phyloP scores from a whole-genome alignment of 1,140 invertebrate species.

The Caenorhabditis elegans region DNA sequence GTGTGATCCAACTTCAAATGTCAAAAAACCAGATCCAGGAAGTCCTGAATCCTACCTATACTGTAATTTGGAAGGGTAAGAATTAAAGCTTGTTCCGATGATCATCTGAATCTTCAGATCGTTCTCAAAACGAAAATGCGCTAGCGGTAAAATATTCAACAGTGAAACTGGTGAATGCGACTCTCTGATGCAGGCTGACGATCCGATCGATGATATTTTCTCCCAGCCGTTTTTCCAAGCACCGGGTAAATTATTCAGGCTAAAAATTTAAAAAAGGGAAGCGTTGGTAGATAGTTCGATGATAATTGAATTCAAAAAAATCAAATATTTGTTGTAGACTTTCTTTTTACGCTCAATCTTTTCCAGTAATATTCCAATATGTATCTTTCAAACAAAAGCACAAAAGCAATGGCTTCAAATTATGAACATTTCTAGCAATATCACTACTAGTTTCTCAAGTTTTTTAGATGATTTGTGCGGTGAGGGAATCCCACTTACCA shows the following conservation, averaged over 20 bases:
- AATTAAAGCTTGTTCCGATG: background rate
- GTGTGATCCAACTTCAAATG: slow-evolving; percentile 47
- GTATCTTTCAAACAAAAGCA: too few relatives aligned
- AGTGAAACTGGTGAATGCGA: slow-evolving; percentile 55
- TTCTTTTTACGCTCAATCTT: too few relatives aligned
- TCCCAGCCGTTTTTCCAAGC: slow-evolving; percentile 62
- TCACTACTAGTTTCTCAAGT: too few relatives aligned
- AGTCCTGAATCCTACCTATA: slow-evolving; percentile 49
- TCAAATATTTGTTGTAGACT: too few relatives aligned
- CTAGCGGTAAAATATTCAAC: slow-evolving; percentile 60
- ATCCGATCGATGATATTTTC: slow-evolving; percentile 48
- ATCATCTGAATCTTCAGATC: slow-evolving; percentile 31
- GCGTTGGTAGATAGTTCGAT: too few relatives aligned
- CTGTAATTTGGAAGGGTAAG: slow-evolving; percentile 53
- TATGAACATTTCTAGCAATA: too few relatives aligned
- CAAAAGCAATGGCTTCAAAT: too few relatives aligned
- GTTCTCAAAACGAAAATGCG: slow-evolving; percentile 53
- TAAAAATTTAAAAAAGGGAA: background rate
- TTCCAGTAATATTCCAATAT: too few relatives aligned
- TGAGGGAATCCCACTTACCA: slow-evolving; percentile 63
- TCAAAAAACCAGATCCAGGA: slow-evolving; percentile 49
- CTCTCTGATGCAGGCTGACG: slow-evolving; percentile 11
- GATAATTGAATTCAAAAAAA: too few relatives aligned
- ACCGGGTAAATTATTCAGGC: slow-evolving; percentile 50
- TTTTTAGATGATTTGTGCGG: slow-evolving; percentile 61